phyloP scores from a whole-genome alignment of 2,113 vertebrate species.

The Clarias macrocephalus region DNA sequence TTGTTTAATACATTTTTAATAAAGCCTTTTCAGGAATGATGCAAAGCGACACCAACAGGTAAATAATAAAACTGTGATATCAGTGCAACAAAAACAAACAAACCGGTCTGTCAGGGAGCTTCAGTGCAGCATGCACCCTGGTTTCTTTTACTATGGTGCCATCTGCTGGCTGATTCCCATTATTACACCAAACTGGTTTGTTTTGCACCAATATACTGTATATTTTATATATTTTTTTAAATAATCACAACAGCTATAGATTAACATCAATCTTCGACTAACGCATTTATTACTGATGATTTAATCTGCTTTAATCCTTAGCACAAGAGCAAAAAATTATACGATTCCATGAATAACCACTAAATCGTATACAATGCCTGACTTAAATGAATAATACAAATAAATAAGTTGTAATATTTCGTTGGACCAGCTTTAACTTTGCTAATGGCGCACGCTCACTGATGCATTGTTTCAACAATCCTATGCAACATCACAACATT shows the following conservation, averaged over 20 bases:
- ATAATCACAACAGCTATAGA: background rate
- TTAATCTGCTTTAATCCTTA: background rate
- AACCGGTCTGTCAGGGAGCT: background rate
- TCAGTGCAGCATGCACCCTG: background rate
- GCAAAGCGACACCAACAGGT: background rate
- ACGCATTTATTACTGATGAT: too few relatives aligned
- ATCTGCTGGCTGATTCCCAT: conserved; percentile 39
- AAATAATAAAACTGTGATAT: background rate
- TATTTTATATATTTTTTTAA: too few relatives aligned
- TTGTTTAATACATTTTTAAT: background rate
- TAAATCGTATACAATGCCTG: background rate
- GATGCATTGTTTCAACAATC: too few relatives aligned
- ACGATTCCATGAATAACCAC: background rate
- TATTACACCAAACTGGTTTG: background rate
- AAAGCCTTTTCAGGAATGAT: background rate
- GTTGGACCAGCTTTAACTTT: too few relatives aligned
- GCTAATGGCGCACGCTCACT: too few relatives aligned
- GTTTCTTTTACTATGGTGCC: conserved; percentile 29
- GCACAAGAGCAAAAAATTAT: too few relatives aligned
- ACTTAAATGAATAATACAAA: too few relatives aligned
- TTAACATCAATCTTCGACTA: too few relatives aligned
- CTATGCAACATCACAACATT: too few relatives aligned
- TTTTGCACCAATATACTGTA: background rate
- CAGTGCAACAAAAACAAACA: background rate
- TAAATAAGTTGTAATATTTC: background rate